phyloP scores from a whole-genome alignment of 2,113 vertebrate species.

The Solenodon paradoxus region DNA sequence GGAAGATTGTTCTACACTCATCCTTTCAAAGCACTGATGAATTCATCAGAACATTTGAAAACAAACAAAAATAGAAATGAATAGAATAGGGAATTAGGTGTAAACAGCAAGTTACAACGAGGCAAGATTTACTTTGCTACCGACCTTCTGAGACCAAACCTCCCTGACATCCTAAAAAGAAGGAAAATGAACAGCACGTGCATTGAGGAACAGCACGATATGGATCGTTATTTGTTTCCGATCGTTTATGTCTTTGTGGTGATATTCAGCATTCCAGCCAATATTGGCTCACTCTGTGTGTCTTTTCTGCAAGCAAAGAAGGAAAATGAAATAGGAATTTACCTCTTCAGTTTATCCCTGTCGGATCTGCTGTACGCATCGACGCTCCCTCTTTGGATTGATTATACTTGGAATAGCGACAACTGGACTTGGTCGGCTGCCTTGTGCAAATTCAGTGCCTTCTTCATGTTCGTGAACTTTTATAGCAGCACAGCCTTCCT shows the following conservation, averaged over 20 bases:
- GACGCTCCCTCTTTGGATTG: slow-evolving; percentile 88
- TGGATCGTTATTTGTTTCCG: slow-evolving; percentile 86
- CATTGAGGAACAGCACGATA: slow-evolving; percentile 66
- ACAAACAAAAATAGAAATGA: not conserved
- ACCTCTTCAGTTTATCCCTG: slow-evolving; percentile 89
- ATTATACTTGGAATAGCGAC: slow-evolving; percentile 84
- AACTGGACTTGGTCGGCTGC: slow-evolving; percentile 80
- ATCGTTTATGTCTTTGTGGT: slow-evolving; percentile 84
- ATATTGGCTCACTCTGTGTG: slow-evolving; percentile 85
- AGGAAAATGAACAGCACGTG: slow-evolving; percentile 61
- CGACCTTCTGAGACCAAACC: not conserved
- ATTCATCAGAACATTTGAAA: not conserved
- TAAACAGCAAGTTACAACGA: not conserved
- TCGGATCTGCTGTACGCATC: slow-evolving; percentile 87
- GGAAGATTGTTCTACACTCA: not conserved
- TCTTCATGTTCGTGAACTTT: slow-evolving; percentile 87
- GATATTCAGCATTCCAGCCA: slow-evolving; percentile 86
- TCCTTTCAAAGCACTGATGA: not conserved
- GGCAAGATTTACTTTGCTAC: not conserved
- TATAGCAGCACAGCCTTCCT: slow-evolving; percentile 90
- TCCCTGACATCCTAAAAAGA: no score
- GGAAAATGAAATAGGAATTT: slow-evolving; percentile 90
- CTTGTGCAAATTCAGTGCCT: slow-evolving; percentile 82
- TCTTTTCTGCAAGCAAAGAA: slow-evolving; percentile 88
- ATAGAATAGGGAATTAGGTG: not conserved